Conservation (phyloP, 2,888 invertebrate genomes). For the Bembecia ichneumoniformis region DNA sequence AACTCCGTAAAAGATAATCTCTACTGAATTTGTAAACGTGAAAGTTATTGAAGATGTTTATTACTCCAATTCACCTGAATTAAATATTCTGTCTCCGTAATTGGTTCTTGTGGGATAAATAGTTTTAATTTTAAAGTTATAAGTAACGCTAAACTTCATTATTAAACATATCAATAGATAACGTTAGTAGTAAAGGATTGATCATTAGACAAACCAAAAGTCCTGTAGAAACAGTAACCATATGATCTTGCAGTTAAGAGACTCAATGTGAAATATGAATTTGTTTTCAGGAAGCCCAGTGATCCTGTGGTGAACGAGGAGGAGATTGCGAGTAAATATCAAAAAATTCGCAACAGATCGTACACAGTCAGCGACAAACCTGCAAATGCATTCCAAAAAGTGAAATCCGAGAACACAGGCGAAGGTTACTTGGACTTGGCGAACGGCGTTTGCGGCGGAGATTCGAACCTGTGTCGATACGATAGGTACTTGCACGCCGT, state of each 20-base stretch:
- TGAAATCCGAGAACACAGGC: slow-evolving; percentile 44
- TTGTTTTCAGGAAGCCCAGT: slow-evolving; percentile 71
- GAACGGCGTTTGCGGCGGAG: slow-evolving; percentile 73
- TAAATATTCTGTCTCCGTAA: too few species aligned
- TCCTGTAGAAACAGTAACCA: not conserved
- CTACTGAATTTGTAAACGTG: too few species aligned
- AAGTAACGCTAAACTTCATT: too few species aligned
- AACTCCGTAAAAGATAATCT: too few species aligned
- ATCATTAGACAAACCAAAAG: too few species aligned
- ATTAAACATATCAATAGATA: too few species aligned
- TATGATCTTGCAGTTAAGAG: too few species aligned
- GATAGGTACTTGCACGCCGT: slow-evolving; percentile 76
- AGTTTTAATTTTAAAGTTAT: too few species aligned
- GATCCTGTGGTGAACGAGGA: slow-evolving; percentile 52
- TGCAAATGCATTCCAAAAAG: slow-evolving; percentile 48
- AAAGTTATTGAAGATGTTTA: too few species aligned
- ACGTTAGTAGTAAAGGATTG: too few species aligned
- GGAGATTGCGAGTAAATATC: slow-evolving; percentile 48
- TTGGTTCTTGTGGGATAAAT: too few species aligned
- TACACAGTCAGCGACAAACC: slow-evolving; percentile 68
- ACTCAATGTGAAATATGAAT: not conserved
- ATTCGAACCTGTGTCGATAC: slow-evolving; percentile 69
- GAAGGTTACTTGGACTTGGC: slow-evolving; percentile 76
- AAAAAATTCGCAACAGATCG: slow-evolving; percentile 62
- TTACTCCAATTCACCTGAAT: too few species aligned